Evolutionary conservation across 2,888 invertebrate species (phyloP), one percentile per base, ranked within the genome.

Genomic region (Ormyrus labotus): DNA sequence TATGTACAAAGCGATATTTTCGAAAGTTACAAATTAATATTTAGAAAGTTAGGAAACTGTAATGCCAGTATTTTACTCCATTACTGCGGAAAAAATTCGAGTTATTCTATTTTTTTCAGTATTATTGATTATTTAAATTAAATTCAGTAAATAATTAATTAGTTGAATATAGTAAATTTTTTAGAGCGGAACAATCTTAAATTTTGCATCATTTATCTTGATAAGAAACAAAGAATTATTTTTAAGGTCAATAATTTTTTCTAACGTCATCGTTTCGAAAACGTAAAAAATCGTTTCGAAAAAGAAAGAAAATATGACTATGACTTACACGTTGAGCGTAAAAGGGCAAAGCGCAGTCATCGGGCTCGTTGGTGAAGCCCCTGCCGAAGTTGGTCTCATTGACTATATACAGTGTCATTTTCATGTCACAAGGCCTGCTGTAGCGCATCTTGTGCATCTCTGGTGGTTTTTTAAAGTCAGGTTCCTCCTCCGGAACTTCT

Each of bases 401-500:
- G 83, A 95, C 89, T 70, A 94, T 93, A 88, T 94, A 96, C 4
- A 96, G 91, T 55, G 93, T 93, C 79, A 94, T 93, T 82, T 93
- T 92, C 87, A 94, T 94, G 89, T 96, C 96, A 89, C 96, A 96
- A 2, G 96, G 93, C 85, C 93, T 93, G 13, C 88, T 91, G 68
- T 85, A 81, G 65, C 85, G 83, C 3, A 86, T 85, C 51, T 84
- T 86, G 11, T 83, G 83, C 0, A 84, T 84, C 5, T 88, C 87
- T 0, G 89, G 88, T 5, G 89, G 88, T 11, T 83, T 81, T n/a
- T 72, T 80, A 8, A 81, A 81, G n/a, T 83, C 88, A 70, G 91
- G 91, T 81, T 92, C 92, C 69, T 91, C 92, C 83, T 79, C 73
- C 8, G 50, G 8, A 11, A 69, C 1, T 9, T 80, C 81, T 82